Conservation (phyloP, 2,797 vertebrate species). For the Diglossa cyanea region DNA sequence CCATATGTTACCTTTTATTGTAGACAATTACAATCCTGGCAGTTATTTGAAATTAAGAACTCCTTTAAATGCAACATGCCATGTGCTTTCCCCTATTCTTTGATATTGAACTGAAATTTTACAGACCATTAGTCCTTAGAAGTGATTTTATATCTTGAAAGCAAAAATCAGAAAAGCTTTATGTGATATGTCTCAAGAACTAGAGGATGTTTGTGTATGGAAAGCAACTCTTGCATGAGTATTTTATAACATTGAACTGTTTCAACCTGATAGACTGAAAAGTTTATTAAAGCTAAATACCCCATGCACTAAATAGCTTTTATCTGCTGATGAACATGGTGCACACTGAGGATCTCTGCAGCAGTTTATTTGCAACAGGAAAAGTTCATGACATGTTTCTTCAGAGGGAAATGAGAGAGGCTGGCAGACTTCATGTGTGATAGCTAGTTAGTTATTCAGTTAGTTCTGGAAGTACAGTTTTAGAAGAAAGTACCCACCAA, state of each 20-base stretch:
- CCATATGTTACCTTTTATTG: not conserved
- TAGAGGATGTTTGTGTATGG: not conserved
- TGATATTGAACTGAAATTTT: not conserved
- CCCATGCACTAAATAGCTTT: not conserved
- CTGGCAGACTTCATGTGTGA: not conserved
- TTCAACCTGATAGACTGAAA: not conserved
- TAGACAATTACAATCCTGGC: not conserved
- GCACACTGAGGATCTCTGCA: not conserved
- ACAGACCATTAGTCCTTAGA: not conserved
- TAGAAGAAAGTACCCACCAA: not conserved
- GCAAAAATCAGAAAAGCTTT: not conserved
- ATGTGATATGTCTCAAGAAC: not conserved
- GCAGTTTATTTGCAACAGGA: not conserved
- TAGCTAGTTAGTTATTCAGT: not conserved
- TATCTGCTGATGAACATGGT: not conserved
- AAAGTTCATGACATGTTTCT: not conserved
- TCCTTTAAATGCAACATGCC: not conserved
- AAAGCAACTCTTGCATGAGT: not conserved
- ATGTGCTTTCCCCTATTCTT: not conserved
- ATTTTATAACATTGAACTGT: not conserved
- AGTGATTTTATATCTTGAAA: not conserved
- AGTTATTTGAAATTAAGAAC: not conserved
- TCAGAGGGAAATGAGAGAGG: not conserved
- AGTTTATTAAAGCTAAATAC: slow-evolving; percentile 13
- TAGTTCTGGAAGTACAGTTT: not conserved